Conservation (phyloP, 2,113 vertebrate species). For the Salminus brasiliensis region DNA sequence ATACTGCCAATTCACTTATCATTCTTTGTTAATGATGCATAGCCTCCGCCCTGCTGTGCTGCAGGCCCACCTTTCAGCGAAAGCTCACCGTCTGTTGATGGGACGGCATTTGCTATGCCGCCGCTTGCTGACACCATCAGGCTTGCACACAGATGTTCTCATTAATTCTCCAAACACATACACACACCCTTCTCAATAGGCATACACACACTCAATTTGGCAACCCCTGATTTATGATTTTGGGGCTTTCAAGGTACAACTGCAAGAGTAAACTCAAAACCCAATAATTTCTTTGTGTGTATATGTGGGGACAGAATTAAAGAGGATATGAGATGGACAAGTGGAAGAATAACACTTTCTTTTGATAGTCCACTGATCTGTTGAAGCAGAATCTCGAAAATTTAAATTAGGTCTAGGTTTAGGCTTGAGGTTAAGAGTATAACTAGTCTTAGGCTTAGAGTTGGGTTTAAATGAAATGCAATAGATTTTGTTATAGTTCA, state of each 20-base stretch:
- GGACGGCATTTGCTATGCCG: constrained; percentile 12
- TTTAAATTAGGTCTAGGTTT: too few relatives aligned
- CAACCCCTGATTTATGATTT: neutral
- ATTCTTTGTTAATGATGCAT: constrained; percentile 10
- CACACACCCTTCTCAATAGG: neutral
- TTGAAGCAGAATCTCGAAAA: too few relatives aligned
- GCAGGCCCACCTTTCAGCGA: neutral
- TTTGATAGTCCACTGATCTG: too few relatives aligned
- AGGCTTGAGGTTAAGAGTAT: too few relatives aligned
- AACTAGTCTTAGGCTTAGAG: too few relatives aligned
- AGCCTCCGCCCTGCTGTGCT: neutral
- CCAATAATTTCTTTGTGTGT: too few relatives aligned
- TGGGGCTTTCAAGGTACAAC: neutral
- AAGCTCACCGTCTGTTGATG: neutral
- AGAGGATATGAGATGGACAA: too few relatives aligned
- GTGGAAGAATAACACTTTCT: too few relatives aligned
- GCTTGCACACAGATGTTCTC: constrained; percentile 43
- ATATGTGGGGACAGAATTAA: too few relatives aligned
- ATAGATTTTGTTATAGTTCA: too few relatives aligned
- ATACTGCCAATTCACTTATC: neutral
- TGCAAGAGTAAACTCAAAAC: neutral
- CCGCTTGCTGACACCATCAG: constrained; percentile 16
- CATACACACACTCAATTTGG: neutral
- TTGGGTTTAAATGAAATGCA: too few relatives aligned
- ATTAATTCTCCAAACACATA: constrained; percentile 40